Evolutionary conservation across 2,113 vertebrate species (phyloP).

Genomic region (Xenopus tropicalis): DNA sequence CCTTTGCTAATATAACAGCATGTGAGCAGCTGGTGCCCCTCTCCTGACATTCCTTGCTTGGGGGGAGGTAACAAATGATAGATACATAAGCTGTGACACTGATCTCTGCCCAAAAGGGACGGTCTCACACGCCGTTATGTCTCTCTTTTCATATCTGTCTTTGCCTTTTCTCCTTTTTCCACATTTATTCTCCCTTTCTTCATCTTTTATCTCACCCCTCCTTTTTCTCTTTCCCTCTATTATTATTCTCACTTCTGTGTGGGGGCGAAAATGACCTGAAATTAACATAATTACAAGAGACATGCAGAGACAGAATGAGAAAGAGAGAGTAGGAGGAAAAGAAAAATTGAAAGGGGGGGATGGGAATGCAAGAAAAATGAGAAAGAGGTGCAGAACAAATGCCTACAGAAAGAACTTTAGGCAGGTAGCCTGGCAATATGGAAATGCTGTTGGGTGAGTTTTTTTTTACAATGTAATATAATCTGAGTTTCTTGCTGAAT

Average conservation of each 20-base stretch:
- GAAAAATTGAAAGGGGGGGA: conserved; percentile 3
- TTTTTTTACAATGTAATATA: too few species aligned
- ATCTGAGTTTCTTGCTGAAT: too few species aligned
- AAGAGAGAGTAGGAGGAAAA: conserved; percentile 32
- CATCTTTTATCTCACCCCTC: not conserved
- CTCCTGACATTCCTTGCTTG: conserved; percentile 23
- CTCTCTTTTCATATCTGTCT: conserved; percentile 16
- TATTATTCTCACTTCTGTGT: conserved; percentile 40
- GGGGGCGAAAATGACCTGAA: conserved; percentile 45
- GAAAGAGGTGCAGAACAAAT: not conserved
- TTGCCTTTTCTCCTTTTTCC: conserved; percentile 16
- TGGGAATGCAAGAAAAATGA: not conserved
- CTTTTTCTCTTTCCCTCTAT: conserved; percentile 19
- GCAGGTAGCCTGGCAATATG: too few species aligned
- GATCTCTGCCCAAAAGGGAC: conserved; percentile 37
- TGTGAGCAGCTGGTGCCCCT: conserved; percentile 40
- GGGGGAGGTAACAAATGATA: conserved; percentile 42
- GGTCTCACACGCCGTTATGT: conserved; percentile 12
- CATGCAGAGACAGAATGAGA: conserved; percentile 16
- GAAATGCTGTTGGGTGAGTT: too few species aligned
- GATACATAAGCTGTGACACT: conserved; percentile 38
- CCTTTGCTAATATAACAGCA: conserved; percentile 5
- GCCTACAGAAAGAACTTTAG: not conserved
- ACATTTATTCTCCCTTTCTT: not conserved
- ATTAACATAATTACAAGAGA: conserved; percentile 44